A percentile compares a stretch with the other conserved stretches of the same genome.
Conservation (phyloP, 2,888 invertebrate species). For the Pachycephus smyrnensis region DNA sequence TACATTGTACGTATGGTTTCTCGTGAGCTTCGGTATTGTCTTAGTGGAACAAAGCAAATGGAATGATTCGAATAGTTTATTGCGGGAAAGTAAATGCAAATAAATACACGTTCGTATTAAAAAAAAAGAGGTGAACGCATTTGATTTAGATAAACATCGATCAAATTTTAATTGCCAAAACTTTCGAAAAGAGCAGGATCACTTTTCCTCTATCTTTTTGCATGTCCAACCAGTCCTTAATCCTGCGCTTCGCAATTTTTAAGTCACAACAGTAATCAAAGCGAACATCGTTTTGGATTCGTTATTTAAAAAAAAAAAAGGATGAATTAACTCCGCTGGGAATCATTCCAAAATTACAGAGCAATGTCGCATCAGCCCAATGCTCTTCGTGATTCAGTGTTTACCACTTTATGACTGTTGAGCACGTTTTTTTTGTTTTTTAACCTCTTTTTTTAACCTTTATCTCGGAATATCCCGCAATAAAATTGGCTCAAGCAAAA, state of each 20-base stretch:
- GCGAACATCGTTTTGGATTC: background rate
- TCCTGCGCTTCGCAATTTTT: background rate
- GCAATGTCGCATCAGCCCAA: background rate
- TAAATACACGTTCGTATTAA: constrained; percentile 50
- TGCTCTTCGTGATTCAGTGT: background rate
- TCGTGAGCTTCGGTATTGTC: constrained; percentile 55
- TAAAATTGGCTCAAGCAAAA: background rate
- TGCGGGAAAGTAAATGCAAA: constrained; percentile 38
- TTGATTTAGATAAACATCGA: background rate
- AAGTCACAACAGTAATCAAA: background rate
- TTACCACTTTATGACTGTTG: background rate
- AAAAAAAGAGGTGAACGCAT: constrained; percentile 10
- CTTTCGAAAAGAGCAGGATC: background rate
- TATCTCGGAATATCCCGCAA: background rate
- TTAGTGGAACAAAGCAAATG: constrained; percentile 31
- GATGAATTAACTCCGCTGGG: background rate
- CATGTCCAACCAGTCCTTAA: background rate
- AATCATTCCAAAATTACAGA: background rate
- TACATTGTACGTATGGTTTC: constrained; percentile 51
- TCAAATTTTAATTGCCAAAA: background rate
- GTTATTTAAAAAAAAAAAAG: background rate
- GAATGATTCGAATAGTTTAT: constrained; percentile 33
- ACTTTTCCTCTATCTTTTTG: background rate
- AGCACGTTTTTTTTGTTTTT: background rate
- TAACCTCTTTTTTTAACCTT: background rate